Evolutionary conservation across 2,888 invertebrate genomes (phyloP).

Genomic region (Dione vanillae): DNA sequence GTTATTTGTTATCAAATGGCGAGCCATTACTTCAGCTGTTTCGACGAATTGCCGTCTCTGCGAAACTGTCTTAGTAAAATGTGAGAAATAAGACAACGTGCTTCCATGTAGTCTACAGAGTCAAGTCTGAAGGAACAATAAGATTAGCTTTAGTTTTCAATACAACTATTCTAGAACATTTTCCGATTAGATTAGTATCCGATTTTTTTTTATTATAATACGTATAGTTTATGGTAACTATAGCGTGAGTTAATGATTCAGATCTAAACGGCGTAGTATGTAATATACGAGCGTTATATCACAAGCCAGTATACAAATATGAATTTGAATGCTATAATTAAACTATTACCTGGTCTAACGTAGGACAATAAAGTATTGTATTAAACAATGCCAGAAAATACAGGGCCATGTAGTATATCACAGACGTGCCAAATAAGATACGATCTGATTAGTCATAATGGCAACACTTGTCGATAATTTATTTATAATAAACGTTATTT

Average conservation of each 20-base stretch:
- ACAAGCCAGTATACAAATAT: neutral
- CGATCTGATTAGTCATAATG: constrained; percentile 35
- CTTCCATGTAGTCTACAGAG: neutral
- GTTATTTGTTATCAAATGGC: constrained; percentile 66
- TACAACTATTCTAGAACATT: neutral
- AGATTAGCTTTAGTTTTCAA: neutral
- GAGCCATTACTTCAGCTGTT: constrained; percentile 44
- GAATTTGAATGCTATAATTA: constrained; percentile 18
- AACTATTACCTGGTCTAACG: constrained; percentile 26
- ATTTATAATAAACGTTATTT: constrained; percentile 12
- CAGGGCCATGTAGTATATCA: constrained; percentile 29
- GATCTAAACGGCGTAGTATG: constrained; percentile 1
- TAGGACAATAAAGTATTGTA: constrained; percentile 20
- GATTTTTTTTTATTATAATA: constrained; percentile 5
- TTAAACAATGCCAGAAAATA: constrained; percentile 39
- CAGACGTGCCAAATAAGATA: constrained; percentile 41
- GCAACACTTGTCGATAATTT: constrained; percentile 19
- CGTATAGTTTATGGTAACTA: neutral
- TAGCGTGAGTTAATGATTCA: neutral
- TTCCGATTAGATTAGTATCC: neutral
- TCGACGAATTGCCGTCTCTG: constrained; percentile 40
- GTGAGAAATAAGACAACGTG: constrained; percentile 26
- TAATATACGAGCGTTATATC: neutral
- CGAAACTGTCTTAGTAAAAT: constrained; percentile 33
- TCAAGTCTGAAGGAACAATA: neutral